These are phyloP conservation scores for Halcyon chelicuti DNA, from an alignment of 2,797 vertebrate species.

Conservation along the genomic window DNA sequence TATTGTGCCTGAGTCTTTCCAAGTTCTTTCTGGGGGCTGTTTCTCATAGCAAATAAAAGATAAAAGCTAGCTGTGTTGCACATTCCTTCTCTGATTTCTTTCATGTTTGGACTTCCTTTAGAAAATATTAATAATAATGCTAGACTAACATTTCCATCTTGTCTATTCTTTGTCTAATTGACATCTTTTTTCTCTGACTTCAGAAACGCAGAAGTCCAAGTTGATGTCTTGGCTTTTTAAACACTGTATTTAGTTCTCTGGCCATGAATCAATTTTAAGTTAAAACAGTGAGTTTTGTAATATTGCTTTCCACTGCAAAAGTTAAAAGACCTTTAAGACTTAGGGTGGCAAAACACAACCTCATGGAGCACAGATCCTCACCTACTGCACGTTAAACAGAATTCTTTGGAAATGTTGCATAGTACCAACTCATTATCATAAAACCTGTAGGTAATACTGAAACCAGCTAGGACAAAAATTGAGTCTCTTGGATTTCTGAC, in stretches of 20 bases:
- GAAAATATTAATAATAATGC: slow-evolving; percentile 14
- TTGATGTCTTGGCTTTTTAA: not conserved
- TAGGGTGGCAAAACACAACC: not conserved
- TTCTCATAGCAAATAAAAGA: slow-evolving; percentile 50
- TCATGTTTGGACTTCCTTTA: slow-evolving; percentile 41
- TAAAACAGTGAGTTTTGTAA: not conserved
- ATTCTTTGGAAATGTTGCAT: not conserved
- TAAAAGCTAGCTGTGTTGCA: slow-evolving; percentile 24
- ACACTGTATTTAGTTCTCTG: not conserved
- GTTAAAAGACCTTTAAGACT: not conserved
- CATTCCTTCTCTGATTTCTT: slow-evolving; percentile 39
- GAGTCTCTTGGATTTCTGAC: not conserved
- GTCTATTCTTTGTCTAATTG: not conserved
- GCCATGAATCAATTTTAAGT: not conserved
- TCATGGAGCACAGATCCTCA: not conserved
- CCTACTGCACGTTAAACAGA: not conserved
- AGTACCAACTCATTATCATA: not conserved
- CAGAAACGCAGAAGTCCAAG: not conserved
- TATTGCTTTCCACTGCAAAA: not conserved
- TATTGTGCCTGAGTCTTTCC: slow-evolving; percentile 31
- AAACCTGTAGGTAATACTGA: not conserved
- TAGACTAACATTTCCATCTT: not conserved
- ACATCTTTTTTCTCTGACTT: not conserved
- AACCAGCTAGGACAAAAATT: not conserved
- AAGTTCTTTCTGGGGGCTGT: slow-evolving; percentile 1